These are phyloP conservation scores for Microctonus aethiopoides DNA, from an alignment of 2,888 invertebrate species.

Conservation along the genomic window DNA sequence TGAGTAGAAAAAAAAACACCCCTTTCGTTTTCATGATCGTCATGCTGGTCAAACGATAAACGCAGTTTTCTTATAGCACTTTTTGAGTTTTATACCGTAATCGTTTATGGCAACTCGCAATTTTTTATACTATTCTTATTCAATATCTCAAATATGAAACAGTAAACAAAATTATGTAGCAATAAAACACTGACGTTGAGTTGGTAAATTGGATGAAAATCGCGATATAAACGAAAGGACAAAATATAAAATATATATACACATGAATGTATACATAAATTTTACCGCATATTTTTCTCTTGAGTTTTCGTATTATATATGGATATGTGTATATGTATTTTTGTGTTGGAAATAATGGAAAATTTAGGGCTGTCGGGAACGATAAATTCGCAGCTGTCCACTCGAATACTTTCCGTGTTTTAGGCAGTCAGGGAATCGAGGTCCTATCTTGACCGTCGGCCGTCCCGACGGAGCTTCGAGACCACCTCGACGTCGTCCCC, in stretches of 20 bases:
- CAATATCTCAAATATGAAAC: not conserved
- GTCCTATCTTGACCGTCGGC: conserved; percentile 64
- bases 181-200: not conserved
- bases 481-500: conserved; percentile 45
- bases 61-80: not conserved
- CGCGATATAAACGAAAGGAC: not conserved
- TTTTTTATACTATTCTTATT: not conserved
- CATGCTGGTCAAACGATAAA: conserved; percentile 4
- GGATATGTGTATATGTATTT: conserved; percentile 11
- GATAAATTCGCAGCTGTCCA: conserved; percentile 67
- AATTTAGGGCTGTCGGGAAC: conserved; percentile 63
- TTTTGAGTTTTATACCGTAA: not conserved
- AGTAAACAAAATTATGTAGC: not conserved
- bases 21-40: conserved; percentile 44
- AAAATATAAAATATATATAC: conserved; percentile 19
- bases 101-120: not conserved
- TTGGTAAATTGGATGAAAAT: conserved; percentile 8
- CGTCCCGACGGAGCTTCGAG: conserved; percentile 47
- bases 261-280: conserved; percentile 47
- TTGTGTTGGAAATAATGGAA: conserved; percentile 58
- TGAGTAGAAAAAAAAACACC: conserved; percentile 51
- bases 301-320: not conserved
- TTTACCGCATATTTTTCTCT: conserved; percentile 49
- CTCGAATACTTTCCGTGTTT: conserved; percentile 67
- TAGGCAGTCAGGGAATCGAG: conserved; percentile 61